These are phyloP conservation scores for Reinhardtius hippoglossoides DNA, from an alignment of 2,113 vertebrate genomes.

Conservation along the genomic window DNA sequence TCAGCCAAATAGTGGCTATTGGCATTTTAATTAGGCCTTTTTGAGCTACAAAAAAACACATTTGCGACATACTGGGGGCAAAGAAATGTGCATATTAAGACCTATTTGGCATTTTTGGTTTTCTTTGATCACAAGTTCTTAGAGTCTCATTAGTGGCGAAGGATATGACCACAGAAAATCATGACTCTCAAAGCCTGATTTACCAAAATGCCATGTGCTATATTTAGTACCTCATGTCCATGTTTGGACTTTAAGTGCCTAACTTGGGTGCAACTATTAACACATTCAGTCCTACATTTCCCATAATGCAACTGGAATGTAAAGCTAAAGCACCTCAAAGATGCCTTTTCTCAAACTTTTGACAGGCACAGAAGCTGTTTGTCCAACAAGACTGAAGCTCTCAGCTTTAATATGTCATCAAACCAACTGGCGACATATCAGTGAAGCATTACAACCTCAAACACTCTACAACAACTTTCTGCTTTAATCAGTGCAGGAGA, in stretches of 20 bases:
- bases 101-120: not conserved
- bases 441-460: not conserved
- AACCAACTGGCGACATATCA: not conserved
- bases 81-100: not conserved
- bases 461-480: not conserved
- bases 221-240: not conserved
- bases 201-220: not conserved
- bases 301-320: no score
- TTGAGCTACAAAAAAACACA: slow-evolving; percentile 1
- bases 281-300: no score
- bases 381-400: not conserved
- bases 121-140: not conserved
- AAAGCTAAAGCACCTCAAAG: no score
- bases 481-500: not conserved
- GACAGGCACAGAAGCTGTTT: not conserved
- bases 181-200: not conserved
- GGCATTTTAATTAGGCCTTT: slow-evolving; percentile 13
- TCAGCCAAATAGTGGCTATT: slow-evolving; percentile 15
- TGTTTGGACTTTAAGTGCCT: no score
- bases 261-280: no score
- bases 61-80: not conserved
- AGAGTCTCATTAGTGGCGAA: not conserved
- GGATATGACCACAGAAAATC: not conserved
- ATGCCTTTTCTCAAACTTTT: not conserved
- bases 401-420: not conserved